These are phyloP conservation scores for Neotoxoptera formosana DNA, from an alignment of 1,140 invertebrate genomes.

Conservation along the genomic window DNA sequence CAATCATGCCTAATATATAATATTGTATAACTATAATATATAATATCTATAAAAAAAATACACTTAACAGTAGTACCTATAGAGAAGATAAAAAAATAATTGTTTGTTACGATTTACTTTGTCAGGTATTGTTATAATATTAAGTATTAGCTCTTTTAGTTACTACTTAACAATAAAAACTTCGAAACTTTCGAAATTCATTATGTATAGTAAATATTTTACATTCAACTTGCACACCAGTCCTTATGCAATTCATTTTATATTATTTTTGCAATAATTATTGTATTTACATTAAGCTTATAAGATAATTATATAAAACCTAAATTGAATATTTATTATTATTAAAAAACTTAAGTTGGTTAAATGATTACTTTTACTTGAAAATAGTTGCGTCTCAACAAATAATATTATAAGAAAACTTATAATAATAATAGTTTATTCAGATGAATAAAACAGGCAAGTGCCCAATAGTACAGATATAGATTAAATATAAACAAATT, in stretches of 20 bases:
- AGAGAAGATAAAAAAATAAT: neutral
- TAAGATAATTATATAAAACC: neutral
- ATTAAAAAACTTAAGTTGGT: neutral
- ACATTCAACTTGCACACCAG: neutral
- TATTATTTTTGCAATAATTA: neutral
- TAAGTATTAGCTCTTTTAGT: neutral
- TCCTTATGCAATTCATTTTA: neutral
- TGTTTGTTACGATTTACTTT: neutral
- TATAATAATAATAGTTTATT: too few species aligned
- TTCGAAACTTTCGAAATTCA: neutral
- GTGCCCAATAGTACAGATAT: too few species aligned
- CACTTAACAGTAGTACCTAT: neutral
- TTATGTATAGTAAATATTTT: neutral
- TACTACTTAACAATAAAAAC: neutral
- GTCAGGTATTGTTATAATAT: neutral
- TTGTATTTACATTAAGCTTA: neutral
- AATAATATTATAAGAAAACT: neutral
- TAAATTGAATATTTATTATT: neutral
- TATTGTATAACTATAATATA: neutral
- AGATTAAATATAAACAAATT: too few species aligned
- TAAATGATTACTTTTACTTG: neutral
- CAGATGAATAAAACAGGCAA: too few species aligned
- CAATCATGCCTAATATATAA: neutral
- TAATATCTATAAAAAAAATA: neutral
- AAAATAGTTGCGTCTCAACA: neutral